Conservation (phyloP, 2,888 invertebrate species). For the Trissolcus japonicus region DNA sequence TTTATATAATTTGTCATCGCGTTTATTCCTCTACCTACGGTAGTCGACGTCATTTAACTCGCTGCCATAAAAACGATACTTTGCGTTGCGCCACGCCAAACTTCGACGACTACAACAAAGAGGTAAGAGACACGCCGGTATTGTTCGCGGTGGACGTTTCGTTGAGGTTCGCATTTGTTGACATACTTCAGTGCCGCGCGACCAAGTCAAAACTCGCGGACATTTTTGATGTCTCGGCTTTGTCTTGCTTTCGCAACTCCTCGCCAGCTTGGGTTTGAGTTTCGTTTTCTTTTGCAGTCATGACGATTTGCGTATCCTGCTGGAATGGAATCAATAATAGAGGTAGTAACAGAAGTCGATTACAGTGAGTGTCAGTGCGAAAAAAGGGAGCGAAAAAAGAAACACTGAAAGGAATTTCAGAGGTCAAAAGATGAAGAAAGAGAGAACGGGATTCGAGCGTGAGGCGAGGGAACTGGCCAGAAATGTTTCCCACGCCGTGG, state of each 20-base stretch:
- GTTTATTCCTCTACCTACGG: slow-evolving; percentile 52
- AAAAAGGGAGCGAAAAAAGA: slow-evolving; percentile 25
- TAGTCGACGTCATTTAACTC: slow-evolving; percentile 55
- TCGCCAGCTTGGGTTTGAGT: too few relatives aligned
- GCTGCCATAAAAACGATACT: slow-evolving; percentile 56
- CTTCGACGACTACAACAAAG: slow-evolving; percentile 52
- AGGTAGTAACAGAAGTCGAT: slow-evolving; percentile 30
- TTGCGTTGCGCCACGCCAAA: slow-evolving; percentile 48
- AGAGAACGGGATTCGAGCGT: slow-evolving; percentile 45
- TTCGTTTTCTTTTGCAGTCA: too few relatives aligned
- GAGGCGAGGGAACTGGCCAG: slow-evolving; percentile 57
- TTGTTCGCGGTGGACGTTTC: not conserved
- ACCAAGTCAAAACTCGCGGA: too few relatives aligned
- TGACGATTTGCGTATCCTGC: not conserved
- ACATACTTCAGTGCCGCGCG: too few relatives aligned
- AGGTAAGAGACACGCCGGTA: slow-evolving; percentile 47
- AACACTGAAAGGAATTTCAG: slow-evolving; percentile 28
- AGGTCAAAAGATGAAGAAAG: slow-evolving; percentile 41
- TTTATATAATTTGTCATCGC: slow-evolving; percentile 57
- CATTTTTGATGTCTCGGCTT: too few relatives aligned
- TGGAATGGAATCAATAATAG: slow-evolving; percentile 17
- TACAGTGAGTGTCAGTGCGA: slow-evolving; percentile 22
- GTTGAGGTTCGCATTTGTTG: not conserved
- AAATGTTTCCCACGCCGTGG: slow-evolving; percentile 70
- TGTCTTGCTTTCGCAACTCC: too few relatives aligned